Evolutionary conservation across 2,113 vertebrate species (phyloP).

Genomic region (Sinocyclocheilus anophthalmus): DNA sequence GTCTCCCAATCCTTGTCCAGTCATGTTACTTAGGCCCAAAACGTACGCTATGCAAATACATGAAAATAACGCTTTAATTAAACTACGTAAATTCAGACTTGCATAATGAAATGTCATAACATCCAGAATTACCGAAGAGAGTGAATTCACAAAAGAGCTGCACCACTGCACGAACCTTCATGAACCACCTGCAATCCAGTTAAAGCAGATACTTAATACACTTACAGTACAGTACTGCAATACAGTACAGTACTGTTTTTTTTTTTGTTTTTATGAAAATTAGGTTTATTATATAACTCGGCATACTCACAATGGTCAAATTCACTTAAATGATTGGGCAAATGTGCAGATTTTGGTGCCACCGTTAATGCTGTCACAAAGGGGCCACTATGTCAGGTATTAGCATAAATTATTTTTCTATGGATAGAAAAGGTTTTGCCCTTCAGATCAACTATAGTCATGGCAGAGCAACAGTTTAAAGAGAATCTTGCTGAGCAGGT

Average conservation of each 20-base stretch:
- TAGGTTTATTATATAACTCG: neutral
- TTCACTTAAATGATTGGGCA: neutral
- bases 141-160: neutral
- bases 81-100: neutral
- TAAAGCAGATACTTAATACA: neutral
- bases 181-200: neutral
- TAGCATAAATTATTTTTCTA: neutral
- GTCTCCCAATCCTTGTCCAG: neutral
- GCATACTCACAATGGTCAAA: neutral
- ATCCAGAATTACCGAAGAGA: neutral
- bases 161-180: neutral
- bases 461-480: neutral
- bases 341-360: neutral
- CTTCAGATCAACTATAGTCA: neutral
- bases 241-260: too few species aligned
- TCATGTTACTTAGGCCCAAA: neutral
- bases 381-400: neutral
- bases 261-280: neutral
- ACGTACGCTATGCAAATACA: neutral
- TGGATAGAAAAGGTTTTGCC: neutral
- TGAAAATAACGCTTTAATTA: neutral
- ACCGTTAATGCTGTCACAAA: neutral
- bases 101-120: neutral
- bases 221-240: too few species aligned
- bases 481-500: neutral